Evolutionary conservation across 2,113 vertebrate species (phyloP).

Genomic region (Eidolon helvum): DNA sequence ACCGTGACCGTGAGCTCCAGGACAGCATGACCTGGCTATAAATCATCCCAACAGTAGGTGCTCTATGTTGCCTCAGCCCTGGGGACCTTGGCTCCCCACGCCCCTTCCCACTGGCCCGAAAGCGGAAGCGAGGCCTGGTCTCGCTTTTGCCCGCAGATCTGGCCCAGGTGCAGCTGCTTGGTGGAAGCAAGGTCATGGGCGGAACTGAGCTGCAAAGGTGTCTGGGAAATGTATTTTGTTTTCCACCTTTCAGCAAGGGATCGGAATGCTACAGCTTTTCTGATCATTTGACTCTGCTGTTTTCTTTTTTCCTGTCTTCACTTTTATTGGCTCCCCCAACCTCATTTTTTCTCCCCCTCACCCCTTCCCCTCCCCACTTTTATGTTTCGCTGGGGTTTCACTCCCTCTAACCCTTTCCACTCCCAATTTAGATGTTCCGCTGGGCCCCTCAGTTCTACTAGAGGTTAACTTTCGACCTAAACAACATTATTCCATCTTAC

Average conservation of each 20-base stretch:
- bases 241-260: neutral
- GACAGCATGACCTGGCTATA: fast-evolving
- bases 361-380: neutral
- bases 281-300: neutral
- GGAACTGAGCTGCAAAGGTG: neutral
- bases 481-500: neutral
- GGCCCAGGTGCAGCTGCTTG: neutral
- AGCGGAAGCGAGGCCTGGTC: neutral
- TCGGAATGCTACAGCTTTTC: neutral
- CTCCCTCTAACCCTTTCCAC: neutral
- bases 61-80: neutral
- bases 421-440: neutral
- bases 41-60: fast-evolving
- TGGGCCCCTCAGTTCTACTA: neutral
- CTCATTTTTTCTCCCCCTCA: neutral
- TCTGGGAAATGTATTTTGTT: neutral
- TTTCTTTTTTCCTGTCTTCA: neutral
- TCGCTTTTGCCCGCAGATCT: neutral
- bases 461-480: neutral
- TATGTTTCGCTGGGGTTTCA: neutral
- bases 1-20: neutral
- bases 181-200: neutral
- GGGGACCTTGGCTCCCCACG: no score
- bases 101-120: neutral
- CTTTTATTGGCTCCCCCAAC: neutral